Conservation (phyloP, 1,140 invertebrate species). For the Heliothis virescens region DNA sequence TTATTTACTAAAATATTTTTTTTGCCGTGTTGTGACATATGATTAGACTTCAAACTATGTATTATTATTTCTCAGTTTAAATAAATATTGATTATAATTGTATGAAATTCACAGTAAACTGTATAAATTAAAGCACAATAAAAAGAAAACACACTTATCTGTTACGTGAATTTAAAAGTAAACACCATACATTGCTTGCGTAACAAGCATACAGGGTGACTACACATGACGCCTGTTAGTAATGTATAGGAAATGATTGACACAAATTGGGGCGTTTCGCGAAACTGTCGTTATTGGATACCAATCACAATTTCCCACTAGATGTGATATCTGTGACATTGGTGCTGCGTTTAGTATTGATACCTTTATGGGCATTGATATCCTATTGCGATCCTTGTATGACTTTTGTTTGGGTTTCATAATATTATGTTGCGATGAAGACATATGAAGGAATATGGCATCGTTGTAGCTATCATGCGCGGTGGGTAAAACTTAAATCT, state of each 20-base stretch:
- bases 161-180: not conserved
- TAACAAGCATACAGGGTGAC: conserved; percentile 4
- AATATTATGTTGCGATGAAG: too few species aligned
- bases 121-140: not conserved
- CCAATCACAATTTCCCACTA: conserved; percentile 28
- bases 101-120: too few species aligned
- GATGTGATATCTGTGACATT: not conserved
- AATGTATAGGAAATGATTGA: conserved; percentile 22
- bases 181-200: conserved; percentile 25
- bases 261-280: conserved; percentile 36
- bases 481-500: too few species aligned
- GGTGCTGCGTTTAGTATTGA: too few species aligned
- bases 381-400: not conserved
- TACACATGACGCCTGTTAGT: conserved; percentile 22
- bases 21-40: too few species aligned
- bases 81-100: too few species aligned
- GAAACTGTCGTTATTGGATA: conserved; percentile 36
- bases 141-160: not conserved
- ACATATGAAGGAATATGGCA: too few species aligned
- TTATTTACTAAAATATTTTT: too few species aligned
- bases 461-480: too few species aligned
- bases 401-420: not conserved
- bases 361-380: too few species aligned
- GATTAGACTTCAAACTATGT: too few species aligned
- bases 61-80: too few species aligned